Percentiles rank a stretch among this genome's conserved stretches.
Evolutionary conservation across 2,888 invertebrate species (phyloP).

Genomic region (Trachelus troglodyta): DNA sequence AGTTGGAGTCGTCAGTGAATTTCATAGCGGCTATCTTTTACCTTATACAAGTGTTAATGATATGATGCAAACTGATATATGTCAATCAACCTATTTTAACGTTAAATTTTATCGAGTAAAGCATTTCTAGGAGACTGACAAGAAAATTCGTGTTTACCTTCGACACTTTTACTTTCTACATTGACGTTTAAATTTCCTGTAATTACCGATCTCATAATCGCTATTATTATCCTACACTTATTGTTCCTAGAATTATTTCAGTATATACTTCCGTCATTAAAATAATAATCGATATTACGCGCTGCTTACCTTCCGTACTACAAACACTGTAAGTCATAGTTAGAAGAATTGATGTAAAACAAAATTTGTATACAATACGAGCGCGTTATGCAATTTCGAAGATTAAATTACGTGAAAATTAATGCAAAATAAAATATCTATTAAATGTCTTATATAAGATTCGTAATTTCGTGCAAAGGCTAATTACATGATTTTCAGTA

Average conservation of each 20-base stretch:
- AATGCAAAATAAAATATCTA: not conserved
- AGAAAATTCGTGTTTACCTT: slow-evolving; percentile 37
- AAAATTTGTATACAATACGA: not conserved
- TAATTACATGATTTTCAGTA: not conserved
- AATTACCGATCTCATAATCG: not conserved
- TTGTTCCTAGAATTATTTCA: slow-evolving; percentile 38
- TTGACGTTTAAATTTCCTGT: not conserved
- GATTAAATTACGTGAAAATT: not conserved
- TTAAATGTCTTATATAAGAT: not conserved
- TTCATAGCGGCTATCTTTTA: not conserved
- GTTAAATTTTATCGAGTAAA: not conserved
- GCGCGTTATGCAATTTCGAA: not conserved
- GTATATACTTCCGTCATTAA: slow-evolving; percentile 40
- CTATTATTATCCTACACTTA: slow-evolving; percentile 31
- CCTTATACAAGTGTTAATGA: not conserved
- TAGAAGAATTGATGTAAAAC: not conserved
- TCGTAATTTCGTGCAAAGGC: not conserved
- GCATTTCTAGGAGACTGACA: slow-evolving; percentile 15
- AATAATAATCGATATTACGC: slow-evolving; percentile 37
- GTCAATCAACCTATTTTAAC: not conserved
- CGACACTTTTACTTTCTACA: slow-evolving; percentile 20
- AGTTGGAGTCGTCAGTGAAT: not conserved
- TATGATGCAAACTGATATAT: not conserved
- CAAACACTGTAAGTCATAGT: not conserved
- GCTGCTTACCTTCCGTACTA: not conserved